These are phyloP conservation scores for Esox lucius DNA, from an alignment of 2,797 vertebrate genomes.

Conservation along the genomic window DNA sequence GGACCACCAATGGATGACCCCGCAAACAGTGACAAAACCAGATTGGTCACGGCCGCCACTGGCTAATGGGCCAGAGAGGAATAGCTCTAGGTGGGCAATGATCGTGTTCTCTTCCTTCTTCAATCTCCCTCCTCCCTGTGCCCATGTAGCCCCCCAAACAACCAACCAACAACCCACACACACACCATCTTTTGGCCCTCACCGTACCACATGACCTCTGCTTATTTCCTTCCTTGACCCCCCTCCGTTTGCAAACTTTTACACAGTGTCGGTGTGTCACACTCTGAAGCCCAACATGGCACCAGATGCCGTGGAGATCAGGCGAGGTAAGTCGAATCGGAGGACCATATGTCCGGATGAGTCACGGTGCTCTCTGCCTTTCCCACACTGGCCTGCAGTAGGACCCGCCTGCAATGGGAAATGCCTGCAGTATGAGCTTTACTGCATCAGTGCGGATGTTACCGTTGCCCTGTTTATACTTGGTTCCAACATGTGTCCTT, in stretches of 20 bases:
- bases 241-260: constrained; percentile 67
- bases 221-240: background rate
- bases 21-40: constrained; percentile 91
- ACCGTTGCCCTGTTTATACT: background rate
- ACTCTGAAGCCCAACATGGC: constrained; percentile 85
- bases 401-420: background rate
- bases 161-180: background rate
- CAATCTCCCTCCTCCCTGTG: constrained; percentile 57
- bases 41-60: constrained; percentile 98
- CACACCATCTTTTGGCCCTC: constrained; percentile 7
- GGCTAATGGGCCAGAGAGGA: constrained; percentile 95
- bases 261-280: constrained; percentile 86
- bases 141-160: constrained; percentile 22
- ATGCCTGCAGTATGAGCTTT: background rate
- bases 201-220: constrained; percentile 18
- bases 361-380: constrained; percentile 73
- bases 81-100: constrained; percentile 90
- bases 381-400: constrained; percentile 36
- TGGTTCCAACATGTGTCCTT: too few species aligned
- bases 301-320: constrained; percentile 89
- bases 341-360: constrained; percentile 91
- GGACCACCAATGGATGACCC: constrained; percentile 91
- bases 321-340: constrained; percentile 85
- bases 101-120: constrained; percentile 92
- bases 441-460: background rate